Percentiles rank a stretch among this genome's conserved stretches.
Conservation (phyloP, 2,113 vertebrate species). For the Capra hircus region DNA sequence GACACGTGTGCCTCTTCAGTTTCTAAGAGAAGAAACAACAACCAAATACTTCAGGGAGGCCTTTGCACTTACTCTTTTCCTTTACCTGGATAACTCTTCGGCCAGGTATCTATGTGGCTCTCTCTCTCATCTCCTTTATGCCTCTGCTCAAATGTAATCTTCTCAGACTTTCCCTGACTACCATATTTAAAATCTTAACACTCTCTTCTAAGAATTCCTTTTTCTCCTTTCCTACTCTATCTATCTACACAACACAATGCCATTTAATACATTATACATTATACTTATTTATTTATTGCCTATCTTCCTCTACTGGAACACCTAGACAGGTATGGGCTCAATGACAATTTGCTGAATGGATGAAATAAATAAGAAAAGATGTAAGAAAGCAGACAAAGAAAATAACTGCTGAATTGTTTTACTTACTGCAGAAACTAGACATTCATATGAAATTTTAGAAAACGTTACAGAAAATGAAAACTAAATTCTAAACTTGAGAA, state of each 20-base stretch:
- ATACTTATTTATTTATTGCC: background rate
- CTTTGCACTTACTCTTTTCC: background rate
- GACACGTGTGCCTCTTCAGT: background rate
- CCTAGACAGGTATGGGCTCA: background rate
- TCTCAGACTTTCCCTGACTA: background rate
- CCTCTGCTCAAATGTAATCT: background rate
- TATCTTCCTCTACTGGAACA: background rate
- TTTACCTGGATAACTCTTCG: background rate
- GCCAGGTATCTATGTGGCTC: background rate
- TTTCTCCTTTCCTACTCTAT: background rate
- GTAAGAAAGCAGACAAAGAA: background rate
- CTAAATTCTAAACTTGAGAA: background rate
- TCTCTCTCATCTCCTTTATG: background rate
- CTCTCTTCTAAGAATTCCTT: background rate
- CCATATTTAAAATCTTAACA: background rate
- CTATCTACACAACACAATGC: background rate
- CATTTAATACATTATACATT: background rate
- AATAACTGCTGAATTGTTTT: background rate
- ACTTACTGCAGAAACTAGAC: background rate
- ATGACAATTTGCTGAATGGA: background rate
- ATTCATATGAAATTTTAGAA: background rate
- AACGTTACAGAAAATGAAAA: conserved; percentile 16
- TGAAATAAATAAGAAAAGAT: background rate
- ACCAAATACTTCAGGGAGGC: background rate
- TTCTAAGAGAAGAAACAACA: background rate